phyloP scores from a whole-genome alignment of 2,888 invertebrate genomes.

The Epinotia demarniana region DNA sequence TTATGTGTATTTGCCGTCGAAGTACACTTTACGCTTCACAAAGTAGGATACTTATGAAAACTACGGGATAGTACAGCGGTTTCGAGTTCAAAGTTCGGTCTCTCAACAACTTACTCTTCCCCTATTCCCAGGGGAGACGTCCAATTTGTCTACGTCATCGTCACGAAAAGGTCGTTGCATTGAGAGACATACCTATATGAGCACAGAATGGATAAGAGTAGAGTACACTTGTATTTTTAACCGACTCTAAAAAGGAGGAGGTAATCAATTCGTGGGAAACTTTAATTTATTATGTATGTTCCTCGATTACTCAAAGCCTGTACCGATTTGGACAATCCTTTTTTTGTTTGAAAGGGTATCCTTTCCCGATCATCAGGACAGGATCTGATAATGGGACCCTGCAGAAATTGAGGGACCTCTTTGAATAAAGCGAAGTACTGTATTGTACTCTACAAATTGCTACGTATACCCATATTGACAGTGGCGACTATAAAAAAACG shows the following conservation, averaged over 20 bases:
- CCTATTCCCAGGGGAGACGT: slow-evolving; percentile 23
- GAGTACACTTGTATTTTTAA: too few relatives aligned
- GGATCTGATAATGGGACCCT: too few relatives aligned
- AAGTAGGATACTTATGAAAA: slow-evolving; percentile 1
- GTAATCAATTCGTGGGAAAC: too few relatives aligned
- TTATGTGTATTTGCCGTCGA: neutral
- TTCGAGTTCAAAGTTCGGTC: slow-evolving; percentile 13
- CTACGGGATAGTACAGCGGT: slow-evolving; percentile 12
- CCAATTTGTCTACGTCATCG: slow-evolving; percentile 18
- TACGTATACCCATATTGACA: neutral
- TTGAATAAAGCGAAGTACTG: too few relatives aligned
- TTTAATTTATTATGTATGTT: too few relatives aligned
- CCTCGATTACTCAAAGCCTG: too few relatives aligned
- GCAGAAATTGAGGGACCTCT: too few relatives aligned
- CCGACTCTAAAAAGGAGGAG: too few relatives aligned
- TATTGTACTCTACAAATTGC: neutral
- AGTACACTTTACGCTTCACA: neutral
- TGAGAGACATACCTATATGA: neutral
- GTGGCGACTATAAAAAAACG: slow-evolving; percentile 7
- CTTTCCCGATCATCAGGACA: too few relatives aligned
- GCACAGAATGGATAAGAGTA: too few relatives aligned
- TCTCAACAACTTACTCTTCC: slow-evolving; percentile 3
- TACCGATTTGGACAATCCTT: too few relatives aligned
- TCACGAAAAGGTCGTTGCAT: slow-evolving; percentile 17
- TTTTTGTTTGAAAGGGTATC: too few relatives aligned